A percentile compares a stretch with the other conserved stretches of the same genome.
These are phyloP conservation scores for Idaea straminata DNA, from an alignment of 2,888 invertebrate species.

Conservation along the genomic window DNA sequence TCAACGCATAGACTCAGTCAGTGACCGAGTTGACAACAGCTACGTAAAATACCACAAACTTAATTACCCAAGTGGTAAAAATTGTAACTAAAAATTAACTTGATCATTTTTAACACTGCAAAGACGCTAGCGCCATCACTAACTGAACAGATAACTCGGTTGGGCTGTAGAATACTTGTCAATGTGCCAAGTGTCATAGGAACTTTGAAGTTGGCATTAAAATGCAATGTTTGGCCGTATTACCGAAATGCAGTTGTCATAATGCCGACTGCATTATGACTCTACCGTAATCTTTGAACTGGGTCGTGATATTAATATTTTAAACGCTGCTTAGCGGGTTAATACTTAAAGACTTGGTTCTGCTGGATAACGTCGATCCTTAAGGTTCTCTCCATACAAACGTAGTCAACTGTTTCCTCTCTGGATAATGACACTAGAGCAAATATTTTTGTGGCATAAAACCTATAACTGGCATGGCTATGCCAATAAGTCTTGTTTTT, in stretches of 20 bases:
- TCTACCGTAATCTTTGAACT: conserved; percentile 23
- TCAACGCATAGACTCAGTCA: background rate
- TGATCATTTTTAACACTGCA: background rate
- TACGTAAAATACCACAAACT: background rate
- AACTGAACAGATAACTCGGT: conserved; percentile 61
- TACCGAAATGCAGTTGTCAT: conserved; percentile 48
- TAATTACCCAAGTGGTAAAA: background rate
- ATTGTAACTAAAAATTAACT: background rate
- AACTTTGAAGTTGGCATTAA: conserved; percentile 23
- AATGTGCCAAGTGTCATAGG: conserved; percentile 56
- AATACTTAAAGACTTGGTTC: background rate
- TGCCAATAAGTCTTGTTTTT: too few relatives aligned
- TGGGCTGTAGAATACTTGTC: conserved; percentile 68
- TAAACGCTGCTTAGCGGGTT: conserved; percentile 9
- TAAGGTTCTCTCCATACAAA: too few relatives aligned
- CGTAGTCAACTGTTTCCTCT: too few relatives aligned
- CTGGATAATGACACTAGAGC: too few relatives aligned
- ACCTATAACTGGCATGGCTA: too few relatives aligned
- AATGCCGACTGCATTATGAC: conserved; percentile 47
- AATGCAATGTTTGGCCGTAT: conserved; percentile 37
- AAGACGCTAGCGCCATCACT: conserved; percentile 34
- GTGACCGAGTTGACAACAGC: background rate
- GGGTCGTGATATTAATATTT: conserved; percentile 24
- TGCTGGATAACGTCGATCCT: too few relatives aligned
- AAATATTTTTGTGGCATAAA: too few relatives aligned